These are phyloP conservation scores for Saccostrea cuccullata DNA, from an alignment of 1,140 invertebrate species.

Conservation along the genomic window DNA sequence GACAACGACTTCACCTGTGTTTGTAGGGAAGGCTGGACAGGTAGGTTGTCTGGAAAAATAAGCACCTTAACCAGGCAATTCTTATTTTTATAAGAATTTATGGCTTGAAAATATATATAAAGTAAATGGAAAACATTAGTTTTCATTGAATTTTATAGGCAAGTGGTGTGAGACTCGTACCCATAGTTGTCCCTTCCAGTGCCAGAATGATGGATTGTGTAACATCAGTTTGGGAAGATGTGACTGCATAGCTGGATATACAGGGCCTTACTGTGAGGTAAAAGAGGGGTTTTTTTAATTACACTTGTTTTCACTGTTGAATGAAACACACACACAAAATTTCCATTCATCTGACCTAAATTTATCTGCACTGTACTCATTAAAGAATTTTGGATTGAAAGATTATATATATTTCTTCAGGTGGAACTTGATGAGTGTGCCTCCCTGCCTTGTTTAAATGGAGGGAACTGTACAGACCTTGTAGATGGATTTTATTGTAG, in stretches of 20 bases:
- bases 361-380: background rate
- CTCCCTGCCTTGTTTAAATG: slow-evolving; percentile 89
- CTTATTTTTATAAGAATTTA: too few species aligned
- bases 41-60: slow-evolving; percentile 77
- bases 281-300: background rate
- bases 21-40: slow-evolving; percentile 89
- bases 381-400: background rate
- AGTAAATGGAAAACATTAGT: too few species aligned
- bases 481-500: slow-evolving; percentile 39
- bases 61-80: too few species aligned
- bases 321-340: too few species aligned
- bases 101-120: too few species aligned
- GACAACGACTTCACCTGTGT: slow-evolving; percentile 91
- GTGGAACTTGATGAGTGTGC: slow-evolving; percentile 90
- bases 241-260: slow-evolving; percentile 61
- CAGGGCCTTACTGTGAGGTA: slow-evolving; percentile 82
- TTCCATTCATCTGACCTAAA: too few species aligned
- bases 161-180: slow-evolving; percentile 93
- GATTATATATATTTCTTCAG: slow-evolving; percentile 23
- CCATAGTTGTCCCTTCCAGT: slow-evolving; percentile 88
- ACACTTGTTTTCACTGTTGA: too few species aligned
- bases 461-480: slow-evolving; percentile 55
- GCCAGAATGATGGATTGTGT: slow-evolving; percentile 60
- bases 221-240: slow-evolving; percentile 58
- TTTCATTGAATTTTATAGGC: slow-evolving; percentile 58